Conservation (phyloP, 2,797 vertebrate species). For the Gallinago solitaria region DNA sequence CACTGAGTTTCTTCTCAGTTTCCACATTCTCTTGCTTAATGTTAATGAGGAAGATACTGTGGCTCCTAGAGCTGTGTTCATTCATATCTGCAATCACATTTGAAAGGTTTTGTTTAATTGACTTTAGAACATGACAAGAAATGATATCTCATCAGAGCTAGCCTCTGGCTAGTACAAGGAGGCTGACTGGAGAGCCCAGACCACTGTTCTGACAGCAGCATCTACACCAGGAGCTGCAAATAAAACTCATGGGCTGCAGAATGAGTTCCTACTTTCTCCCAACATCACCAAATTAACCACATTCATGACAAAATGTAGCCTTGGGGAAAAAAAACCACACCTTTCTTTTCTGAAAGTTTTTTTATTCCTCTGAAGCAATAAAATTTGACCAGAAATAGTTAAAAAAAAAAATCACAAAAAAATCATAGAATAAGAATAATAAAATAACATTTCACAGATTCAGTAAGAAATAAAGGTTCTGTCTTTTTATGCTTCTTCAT, state of each 20-base stretch:
- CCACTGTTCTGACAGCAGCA: background rate
- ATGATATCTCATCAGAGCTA: background rate
- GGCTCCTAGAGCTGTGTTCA: slow-evolving; percentile 96
- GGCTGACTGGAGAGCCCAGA: background rate
- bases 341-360: background rate
- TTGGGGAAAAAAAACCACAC: background rate
- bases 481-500: background rate
- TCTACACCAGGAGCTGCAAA: background rate
- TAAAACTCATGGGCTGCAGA: background rate
- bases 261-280: background rate
- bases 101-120: background rate
- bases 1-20: slow-evolving; percentile 93
- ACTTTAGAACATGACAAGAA: background rate
- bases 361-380: background rate
- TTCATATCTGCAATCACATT: slow-evolving; percentile 88
- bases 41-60: slow-evolving; percentile 95
- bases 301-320: background rate
- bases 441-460: background rate
- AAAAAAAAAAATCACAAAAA: background rate
- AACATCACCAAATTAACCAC: background rate
- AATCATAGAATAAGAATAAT: background rate
- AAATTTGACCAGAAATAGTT: background rate
- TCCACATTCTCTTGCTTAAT: slow-evolving; percentile 97
- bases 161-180: background rate
- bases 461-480: background rate